A percentile compares a stretch with the other conserved stretches of the same genome.
phyloP scores from a whole-genome alignment of 2,888 invertebrate species.

The Lutraria lutraria region DNA sequence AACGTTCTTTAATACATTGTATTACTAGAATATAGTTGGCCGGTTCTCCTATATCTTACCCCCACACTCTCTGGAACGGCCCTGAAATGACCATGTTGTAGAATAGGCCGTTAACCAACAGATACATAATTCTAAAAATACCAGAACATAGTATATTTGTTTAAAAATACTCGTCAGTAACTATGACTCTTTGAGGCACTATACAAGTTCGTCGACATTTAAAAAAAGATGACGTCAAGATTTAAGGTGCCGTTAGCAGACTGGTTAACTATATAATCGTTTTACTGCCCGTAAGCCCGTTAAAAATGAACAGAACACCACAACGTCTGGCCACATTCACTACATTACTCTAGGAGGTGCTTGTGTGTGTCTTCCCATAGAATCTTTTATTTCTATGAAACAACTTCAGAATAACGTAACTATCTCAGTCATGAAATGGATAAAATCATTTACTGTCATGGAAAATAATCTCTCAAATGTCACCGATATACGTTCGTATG shows the following conservation, averaged over 20 bases:
- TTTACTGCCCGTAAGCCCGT: conserved; percentile 13
- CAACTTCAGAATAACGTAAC: neutral
- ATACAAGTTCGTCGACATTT: neutral
- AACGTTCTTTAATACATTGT: too few species aligned
- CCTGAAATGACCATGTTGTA: too few species aligned
- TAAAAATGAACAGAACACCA: neutral
- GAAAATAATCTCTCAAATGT: conserved; percentile 8
- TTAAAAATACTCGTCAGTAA: neutral
- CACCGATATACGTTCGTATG: neutral
- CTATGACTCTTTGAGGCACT: neutral
- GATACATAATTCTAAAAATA: too few species aligned
- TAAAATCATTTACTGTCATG: neutral
- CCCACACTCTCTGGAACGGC: too few species aligned
- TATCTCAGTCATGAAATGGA: neutral
- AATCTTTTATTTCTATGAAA: neutral
- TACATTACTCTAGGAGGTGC: neutral
- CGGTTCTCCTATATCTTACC: too few species aligned
- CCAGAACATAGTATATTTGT: too few species aligned
- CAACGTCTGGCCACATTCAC: neutral
- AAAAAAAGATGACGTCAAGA: neutral
- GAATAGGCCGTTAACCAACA: too few species aligned
- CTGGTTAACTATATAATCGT: neutral
- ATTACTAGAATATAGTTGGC: too few species aligned
- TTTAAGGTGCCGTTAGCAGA: neutral
- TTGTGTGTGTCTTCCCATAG: neutral